Evolutionary conservation across 92 coral and sea anemone genomes (phyloP).

Genomic region (Epizoanthus ramosus): DNA sequence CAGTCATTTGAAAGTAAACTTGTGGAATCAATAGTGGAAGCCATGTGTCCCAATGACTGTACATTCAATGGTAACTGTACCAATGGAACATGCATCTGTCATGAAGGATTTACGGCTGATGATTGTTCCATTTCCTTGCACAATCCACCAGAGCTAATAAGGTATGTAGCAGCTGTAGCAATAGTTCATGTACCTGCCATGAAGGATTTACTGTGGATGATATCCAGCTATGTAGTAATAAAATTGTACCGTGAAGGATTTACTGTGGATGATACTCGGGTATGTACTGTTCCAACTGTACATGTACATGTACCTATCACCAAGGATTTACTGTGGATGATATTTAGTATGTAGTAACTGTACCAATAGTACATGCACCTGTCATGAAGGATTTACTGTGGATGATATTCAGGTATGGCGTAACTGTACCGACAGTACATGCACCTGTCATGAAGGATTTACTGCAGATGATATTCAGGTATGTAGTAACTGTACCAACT

Average conservation of each 20-base stretch:
- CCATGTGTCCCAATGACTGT: slow-evolving; percentile 68
- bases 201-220: too few species aligned
- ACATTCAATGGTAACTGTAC: slow-evolving; percentile 59
- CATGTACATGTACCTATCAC: not conserved
- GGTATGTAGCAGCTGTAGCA: slow-evolving; percentile 16
- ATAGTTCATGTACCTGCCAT: not conserved
- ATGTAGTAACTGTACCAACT: too few species aligned
- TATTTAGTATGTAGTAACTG: too few species aligned
- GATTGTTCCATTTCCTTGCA: slow-evolving; percentile 69
- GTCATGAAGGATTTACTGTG: too few species aligned
- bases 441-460: too few species aligned
- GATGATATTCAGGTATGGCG: too few species aligned
- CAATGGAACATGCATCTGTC: slow-evolving; percentile 60
- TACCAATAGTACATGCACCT: too few species aligned
- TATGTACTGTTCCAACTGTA: not conserved
- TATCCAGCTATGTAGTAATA: too few species aligned
- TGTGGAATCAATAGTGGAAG: slow-evolving; percentile 26
- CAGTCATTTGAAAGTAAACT: not conserved
- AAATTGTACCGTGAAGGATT: too few species aligned
- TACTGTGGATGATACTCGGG: slow-evolving; percentile 53
- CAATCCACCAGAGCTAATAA: slow-evolving; percentile 41
- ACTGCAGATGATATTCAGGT: too few species aligned
- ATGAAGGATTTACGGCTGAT: slow-evolving; percentile 55
- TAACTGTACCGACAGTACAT: too few species aligned
- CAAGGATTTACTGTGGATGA: too few species aligned